phyloP scores from a whole-genome alignment of 2,797 vertebrate genomes.

The Apogon hyalosoma region DNA sequence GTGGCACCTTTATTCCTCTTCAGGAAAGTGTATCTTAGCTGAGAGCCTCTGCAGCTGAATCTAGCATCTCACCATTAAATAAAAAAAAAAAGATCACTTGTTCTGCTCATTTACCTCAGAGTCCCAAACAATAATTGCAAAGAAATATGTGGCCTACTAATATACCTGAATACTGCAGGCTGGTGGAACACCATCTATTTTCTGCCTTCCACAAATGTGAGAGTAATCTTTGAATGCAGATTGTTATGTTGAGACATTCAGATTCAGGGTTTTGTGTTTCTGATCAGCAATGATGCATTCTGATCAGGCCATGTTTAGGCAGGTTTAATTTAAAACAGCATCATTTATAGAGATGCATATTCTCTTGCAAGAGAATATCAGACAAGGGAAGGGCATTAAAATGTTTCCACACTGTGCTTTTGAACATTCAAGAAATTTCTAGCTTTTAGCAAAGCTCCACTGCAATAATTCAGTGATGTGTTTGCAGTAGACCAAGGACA shows the following conservation, averaged over 20 bases:
- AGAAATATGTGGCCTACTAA: conserved; percentile 28
- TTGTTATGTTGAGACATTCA: not conserved
- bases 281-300: conserved; percentile 2
- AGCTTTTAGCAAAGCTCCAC: not conserved
- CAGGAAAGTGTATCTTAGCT: conserved; percentile 6
- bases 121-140: conserved; percentile 13
- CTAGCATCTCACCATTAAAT: conserved; percentile 13
- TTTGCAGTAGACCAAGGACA: not conserved
- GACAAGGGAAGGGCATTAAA: not conserved
- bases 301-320: not conserved
- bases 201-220: conserved; percentile 2
- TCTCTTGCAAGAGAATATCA: not conserved
- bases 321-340: conserved; percentile 3
- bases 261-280: not conserved
- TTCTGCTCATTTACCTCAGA: conserved; percentile 26
- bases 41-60: conserved; percentile 25
- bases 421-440: not conserved
- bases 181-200: conserved; percentile 18
- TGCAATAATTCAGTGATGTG: not conserved
- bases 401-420: not conserved
- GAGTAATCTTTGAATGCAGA: conserved; percentile 1
- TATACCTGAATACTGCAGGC: conserved; percentile 4
- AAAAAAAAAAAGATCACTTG: not conserved
- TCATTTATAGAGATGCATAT: not conserved
- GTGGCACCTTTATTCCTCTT: conserved; percentile 33